Base-by-base conservation (phyloP, 2,113 vertebrate species). In the Lynx canadensis region DNA sequence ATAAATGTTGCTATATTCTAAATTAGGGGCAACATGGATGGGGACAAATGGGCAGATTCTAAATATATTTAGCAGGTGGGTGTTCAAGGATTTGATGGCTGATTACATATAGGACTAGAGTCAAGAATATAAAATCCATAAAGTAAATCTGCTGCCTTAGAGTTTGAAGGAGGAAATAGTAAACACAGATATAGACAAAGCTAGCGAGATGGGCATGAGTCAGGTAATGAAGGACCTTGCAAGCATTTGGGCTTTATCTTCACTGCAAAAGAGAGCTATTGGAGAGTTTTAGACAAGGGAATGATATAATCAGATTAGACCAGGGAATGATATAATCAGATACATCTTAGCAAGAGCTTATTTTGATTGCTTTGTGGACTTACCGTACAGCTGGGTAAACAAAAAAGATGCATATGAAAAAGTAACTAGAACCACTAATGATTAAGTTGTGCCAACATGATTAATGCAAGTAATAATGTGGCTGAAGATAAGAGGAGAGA, bases 381-480 rank as follows among this genome's bases (percentile, higher is more conserved):
- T 86, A 73, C 21, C 3, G 1, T 48, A 33, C 66, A 93, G 65
- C 88, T 91, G 88, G 38, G 60, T 97, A 97, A 98, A 95, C 91
- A 98, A 94, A 96, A 93, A 71, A 94, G 31, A 91, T 84, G 84
- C 86, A 88, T 95, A 82, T 73, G 80, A 89, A 94, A 94, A 97
- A 98, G 68, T 78, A 97, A 93, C 91, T 66, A 82, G 71, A 95
- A 93, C 82, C 84, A 89, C 93, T 95, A 97, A 94, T 97, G 96
- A 97, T 97, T 95, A 98, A 97, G 71, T 89, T 95, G 76, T 96
- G 94, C 85, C 97, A 98, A 93, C 48, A 97, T 97, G 97, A 97
- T 98, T 98, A 97, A 98, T 97, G 91, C 71, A 88, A 91, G 94
- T 94, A 97, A 98, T 97, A 97, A 97, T 93, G 89, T 96, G 84